Base-by-base conservation (phyloP, 2,888 invertebrate genomes). In the Gastracanthus pulcherrimus region DNA sequence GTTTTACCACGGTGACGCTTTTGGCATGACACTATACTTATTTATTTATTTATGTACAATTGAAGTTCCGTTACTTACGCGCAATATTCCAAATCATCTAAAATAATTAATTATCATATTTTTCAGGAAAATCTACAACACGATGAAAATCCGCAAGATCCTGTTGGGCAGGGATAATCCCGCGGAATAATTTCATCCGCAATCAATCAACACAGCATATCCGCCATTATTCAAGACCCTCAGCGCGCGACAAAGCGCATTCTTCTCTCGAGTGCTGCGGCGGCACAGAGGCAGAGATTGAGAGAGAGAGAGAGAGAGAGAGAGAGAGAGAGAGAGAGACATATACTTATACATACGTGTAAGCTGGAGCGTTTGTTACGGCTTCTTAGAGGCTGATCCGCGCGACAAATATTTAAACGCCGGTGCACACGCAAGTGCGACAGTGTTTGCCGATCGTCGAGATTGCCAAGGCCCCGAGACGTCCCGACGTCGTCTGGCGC, bases 391-490 rank as follows among this genome's bases (percentile, higher is more conserved):
- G n/a, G 69, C 41, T 75, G 72, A 83, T 83, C 83, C 81, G 60
- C 36, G 67, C 55, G 71, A 60, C 83, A 83, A 83, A 83, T 79
- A 81, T 81, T 81, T 76, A 76, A 79, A 48, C 48, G 75, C 29
- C 38, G 4, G 29, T 45, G 48, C n/a, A n/a, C n/a, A n/a, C n/a
- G n/a, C n/a, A n/a, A n/a, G n/a, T n/a, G 70, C 55, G 41, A 13
- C 41, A 62, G 34, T 75, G 76, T 81, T 81, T 79, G 71, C 67
- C 72, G 83, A 83, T 76, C 78, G 72, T 81, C 78, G 81, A 71
- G 81, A 83, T 83, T 83, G 71, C 76, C 64, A 34, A 16, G 48
- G 26, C 23, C 16, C 41, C 51, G 36, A 60, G 62, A 74, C 51
- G 58, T 6, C 34, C 66, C 55, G 7, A 16, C 58, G 36, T 7